Base-by-base conservation (phyloP, 2,888 invertebrate species). In the Nemoura dubitans region DNA sequence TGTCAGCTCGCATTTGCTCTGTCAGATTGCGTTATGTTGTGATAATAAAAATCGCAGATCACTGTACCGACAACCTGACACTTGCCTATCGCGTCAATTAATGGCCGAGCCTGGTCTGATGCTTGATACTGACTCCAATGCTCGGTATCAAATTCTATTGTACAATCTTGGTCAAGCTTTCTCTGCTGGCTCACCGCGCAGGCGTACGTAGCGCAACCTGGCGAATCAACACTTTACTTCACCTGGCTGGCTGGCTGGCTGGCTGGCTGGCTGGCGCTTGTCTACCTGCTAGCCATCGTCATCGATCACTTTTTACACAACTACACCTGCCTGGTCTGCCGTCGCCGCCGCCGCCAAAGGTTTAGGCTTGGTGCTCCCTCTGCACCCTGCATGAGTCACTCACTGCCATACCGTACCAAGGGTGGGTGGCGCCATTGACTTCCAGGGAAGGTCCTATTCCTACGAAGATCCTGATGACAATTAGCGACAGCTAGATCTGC, bases 101-200 rank as follows among this genome's bases (percentile, higher is more conserved):
- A 59, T 59, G 59, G 21, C 59, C n/a, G n/a, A n/a, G n/a, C n/a
- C n/a, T 59, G 10, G 21, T 14, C 14, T 59, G 14, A 59, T 59
- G 59, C 14, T 7, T 59, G 59, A 59, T 59, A 59, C 59, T 59
- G 59, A 78, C 78, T 78, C 78, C 78, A 78, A 26, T 26, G 78
- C 26, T 59, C 21, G 78, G 0, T 81, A 29, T 81, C n/a, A 28
- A 30, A 81, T 14, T 26, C 80, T 80, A 10, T 5, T 30, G 30
- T 81, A 81, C 28, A 81, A 81, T 81, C 29, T 81, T 81, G 81
- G 81, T 81, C 81, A 81, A 81, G 81, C 81, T 81, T 81, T 81
- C 81, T 30, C 81, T 81, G 29, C 27, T 2, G 36, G 36, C 36
- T 36, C 36, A 6, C 3, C 28, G 30, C 81, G 81, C 81, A 81